These are phyloP conservation scores for Meandrusa payeni DNA, from an alignment of 2,888 invertebrate genomes.

Conservation along the genomic window DNA sequence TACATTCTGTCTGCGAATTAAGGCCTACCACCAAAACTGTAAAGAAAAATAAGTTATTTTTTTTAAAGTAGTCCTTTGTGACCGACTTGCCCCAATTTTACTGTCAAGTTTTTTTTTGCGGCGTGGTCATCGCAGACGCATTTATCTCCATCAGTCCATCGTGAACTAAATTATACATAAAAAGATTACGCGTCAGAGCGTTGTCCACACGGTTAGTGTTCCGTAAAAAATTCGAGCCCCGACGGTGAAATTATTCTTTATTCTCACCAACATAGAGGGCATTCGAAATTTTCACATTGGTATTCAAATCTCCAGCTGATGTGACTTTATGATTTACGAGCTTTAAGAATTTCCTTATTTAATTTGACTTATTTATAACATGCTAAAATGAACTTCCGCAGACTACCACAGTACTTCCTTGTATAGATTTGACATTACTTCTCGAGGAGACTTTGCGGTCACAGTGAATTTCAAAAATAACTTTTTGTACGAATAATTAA, in stretches of 20 bases:
- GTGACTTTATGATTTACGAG: constrained; percentile 16
- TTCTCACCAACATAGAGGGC: constrained; percentile 9
- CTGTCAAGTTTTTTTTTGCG: constrained; percentile 44
- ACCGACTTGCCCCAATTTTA: constrained; percentile 60
- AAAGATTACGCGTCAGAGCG: constrained; percentile 23
- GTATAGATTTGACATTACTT: constrained; percentile 19
- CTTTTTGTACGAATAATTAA: constrained; percentile 6
- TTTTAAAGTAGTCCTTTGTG: constrained; percentile 44
- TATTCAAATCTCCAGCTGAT: constrained; percentile 11
- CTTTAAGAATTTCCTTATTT: constrained; percentile 12
- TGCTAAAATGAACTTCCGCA: constrained; percentile 19
- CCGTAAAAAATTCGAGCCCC: constrained; percentile 21
- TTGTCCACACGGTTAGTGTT: constrained; percentile 23
- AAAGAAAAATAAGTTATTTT: constrained; percentile 46
- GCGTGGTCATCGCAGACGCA: constrained; percentile 48
- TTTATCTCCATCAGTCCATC: constrained; percentile 63
- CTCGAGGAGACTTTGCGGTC: constrained; percentile 15
- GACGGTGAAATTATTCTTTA: constrained; percentile 13
- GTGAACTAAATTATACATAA: constrained; percentile 31
- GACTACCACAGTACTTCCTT: constrained; percentile 16
- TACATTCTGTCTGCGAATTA: constrained; percentile 44
- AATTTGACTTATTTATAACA: constrained; percentile 13
- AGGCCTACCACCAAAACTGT: constrained; percentile 37
- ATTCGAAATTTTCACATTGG: constrained; percentile 8
- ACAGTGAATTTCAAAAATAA: constrained; percentile 11